Conservation (phyloP, 2,113 vertebrate genomes). For the Carollia perspicillata region DNA sequence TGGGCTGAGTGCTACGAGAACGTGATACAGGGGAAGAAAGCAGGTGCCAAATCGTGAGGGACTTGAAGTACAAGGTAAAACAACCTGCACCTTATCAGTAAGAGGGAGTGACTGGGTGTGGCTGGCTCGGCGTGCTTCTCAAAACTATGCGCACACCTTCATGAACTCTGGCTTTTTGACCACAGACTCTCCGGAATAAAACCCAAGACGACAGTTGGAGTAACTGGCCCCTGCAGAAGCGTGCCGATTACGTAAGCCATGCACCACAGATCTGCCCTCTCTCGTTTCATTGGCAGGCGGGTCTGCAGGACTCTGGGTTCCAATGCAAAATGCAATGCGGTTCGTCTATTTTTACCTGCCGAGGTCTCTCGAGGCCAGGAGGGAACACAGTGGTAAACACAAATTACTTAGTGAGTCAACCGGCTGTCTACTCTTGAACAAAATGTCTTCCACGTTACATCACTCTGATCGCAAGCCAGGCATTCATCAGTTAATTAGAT, state of each 20-base stretch:
- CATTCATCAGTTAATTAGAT: conserved; percentile 35
- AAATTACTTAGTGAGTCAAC: conserved; percentile 28
- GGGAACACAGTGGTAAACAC: background rate
- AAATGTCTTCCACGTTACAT: background rate
- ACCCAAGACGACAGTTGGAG: background rate
- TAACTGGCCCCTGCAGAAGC: background rate
- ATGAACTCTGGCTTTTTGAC: background rate
- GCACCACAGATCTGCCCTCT: background rate
- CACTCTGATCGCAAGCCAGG: background rate
- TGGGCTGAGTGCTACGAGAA: background rate
- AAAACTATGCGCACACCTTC: background rate
- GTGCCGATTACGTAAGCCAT: background rate
- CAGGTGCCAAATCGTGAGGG: background rate
- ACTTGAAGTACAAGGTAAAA: background rate
- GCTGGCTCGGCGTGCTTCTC: background rate
- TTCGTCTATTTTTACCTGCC: conserved; percentile 19
- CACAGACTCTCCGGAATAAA: background rate
- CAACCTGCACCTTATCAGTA: background rate
- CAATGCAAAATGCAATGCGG: background rate
- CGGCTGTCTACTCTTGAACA: conserved; percentile 4
- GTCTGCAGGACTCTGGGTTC: background rate
- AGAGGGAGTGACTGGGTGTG: background rate
- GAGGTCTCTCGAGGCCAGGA: background rate
- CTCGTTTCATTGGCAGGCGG: background rate
- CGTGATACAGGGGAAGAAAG: background rate